A percentile compares a stretch with the other conserved stretches of the same genome.
These are phyloP conservation scores for Lethenteron reissneri DNA, from an alignment of 2,113 vertebrate genomes.

Conservation along the genomic window DNA sequence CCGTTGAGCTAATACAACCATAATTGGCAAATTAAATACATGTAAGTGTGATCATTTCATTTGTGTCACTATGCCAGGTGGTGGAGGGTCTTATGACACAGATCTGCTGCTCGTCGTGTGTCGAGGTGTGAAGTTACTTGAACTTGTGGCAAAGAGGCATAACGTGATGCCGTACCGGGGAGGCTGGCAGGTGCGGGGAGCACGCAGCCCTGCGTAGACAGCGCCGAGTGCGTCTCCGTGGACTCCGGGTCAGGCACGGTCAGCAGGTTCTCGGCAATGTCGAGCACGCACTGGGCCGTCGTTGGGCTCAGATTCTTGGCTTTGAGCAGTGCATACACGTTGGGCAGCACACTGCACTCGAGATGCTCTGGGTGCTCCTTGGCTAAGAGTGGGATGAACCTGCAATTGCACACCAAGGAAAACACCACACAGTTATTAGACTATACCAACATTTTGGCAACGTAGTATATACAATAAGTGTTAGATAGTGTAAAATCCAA, in stretches of 20 bases:
- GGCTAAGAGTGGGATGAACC: conserved; percentile 60
- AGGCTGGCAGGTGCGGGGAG: conserved; percentile 14
- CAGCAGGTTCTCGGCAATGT: conserved; percentile 50
- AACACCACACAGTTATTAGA: conserved; percentile 6
- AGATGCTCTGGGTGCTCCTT: conserved; percentile 47
- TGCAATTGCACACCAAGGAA: conserved; percentile 16
- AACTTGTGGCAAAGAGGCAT: neutral
- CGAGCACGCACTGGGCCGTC: conserved; percentile 45
- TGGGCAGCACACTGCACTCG: conserved; percentile 44
- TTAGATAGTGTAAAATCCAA: too few relatives aligned
- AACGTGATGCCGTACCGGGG: neutral
- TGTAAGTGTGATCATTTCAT: too few relatives aligned
- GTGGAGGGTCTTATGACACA: too few relatives aligned
- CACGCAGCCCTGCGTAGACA: conserved; percentile 30
- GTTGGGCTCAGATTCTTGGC: conserved; percentile 42
- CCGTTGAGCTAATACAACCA: too few relatives aligned
- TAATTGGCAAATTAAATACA: too few relatives aligned
- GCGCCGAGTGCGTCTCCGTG: conserved; percentile 22
- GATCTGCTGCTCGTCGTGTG: too few relatives aligned
- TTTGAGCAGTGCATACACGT: conserved; percentile 57
- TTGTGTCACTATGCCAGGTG: too few relatives aligned
- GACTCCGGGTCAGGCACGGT: conserved; percentile 43
- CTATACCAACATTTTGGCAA: too few relatives aligned
- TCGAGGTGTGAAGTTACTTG: too few relatives aligned
- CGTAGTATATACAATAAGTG: too few relatives aligned